Base-by-base conservation (phyloP, 2,797 vertebrate genomes). In the Amphiprion clarkii region DNA sequence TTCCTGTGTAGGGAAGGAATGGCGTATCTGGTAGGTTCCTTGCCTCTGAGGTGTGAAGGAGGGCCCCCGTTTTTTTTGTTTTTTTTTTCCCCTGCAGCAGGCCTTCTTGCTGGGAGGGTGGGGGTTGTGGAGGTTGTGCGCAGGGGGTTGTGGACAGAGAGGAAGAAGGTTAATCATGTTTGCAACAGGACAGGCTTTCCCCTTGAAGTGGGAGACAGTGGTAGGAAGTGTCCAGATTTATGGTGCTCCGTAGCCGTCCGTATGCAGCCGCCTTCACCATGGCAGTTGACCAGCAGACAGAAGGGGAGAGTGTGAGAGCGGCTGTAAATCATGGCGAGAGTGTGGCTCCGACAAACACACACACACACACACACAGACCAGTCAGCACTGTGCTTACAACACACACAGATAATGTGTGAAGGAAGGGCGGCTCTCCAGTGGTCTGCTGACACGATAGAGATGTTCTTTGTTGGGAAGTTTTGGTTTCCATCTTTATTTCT, bases 221-320 rank as follows among this genome's bases (percentile, higher is more conserved):
- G 88, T 94, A 94, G 94, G 94, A 95, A 96, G 94, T 89, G 93
- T 93, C 75, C 88, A 94, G 92, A 96, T 95, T 95, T 95, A 96
- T 94, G 93, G 88, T 42, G 62, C 83, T 79, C 52, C 46, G 65
- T 82, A 88, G 84, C 87, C 81, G 71, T 79, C 79, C 77, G 74
- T 86, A 12, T 89, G 90, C 88, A 83, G 87, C 82, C 78, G 78
- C 89, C 88, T 95, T 93, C 81, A 80, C 92, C 75, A 19, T 93
- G 88, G 91, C 81, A 67, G 89, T 89, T 89, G 89, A 93, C 92
- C 90, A 91, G 90, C 85, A 91, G 90, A 91, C 84, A 76, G 81
- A 85, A 87, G 89, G 86, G 73, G 86, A 83, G 83, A 88, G 88
- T 78, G 89, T 74, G 79, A 89, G 87, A 78, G 76, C 53, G 79